A percentile compares a stretch with the other conserved stretches of the same genome.
Conservation (phyloP, 1,140 invertebrate species). For the Platyura marginata region DNA sequence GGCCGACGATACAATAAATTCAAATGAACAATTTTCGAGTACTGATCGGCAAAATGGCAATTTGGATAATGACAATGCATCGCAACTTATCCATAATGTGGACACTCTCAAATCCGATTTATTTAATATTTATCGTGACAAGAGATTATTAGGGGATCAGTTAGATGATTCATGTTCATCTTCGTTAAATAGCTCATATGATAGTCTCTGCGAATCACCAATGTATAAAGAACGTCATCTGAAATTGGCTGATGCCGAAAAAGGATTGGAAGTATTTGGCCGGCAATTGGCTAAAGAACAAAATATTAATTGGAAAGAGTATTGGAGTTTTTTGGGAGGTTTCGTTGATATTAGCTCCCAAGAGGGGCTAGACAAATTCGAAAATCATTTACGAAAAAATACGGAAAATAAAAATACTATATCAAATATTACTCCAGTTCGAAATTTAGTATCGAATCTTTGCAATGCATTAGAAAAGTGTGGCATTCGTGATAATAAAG, state of each 20-base stretch:
- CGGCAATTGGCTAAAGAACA: slow-evolving; percentile 55
- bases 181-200: no score
- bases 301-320: slow-evolving; percentile 71
- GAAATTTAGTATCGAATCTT: slow-evolving; percentile 1
- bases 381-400: slow-evolving; percentile 44
- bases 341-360: slow-evolving; percentile 54
- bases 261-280: slow-evolving; percentile 68
- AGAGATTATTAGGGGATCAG: no score
- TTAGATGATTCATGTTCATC: no score
- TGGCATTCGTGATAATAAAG: neutral
- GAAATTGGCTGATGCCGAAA: slow-evolving; percentile 54
- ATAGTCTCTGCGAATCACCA: slow-evolving; percentile 5
- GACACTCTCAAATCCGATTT: neutral
- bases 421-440: neutral
- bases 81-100: no score
- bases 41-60: neutral
- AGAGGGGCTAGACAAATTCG: slow-evolving; percentile 51
- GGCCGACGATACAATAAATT: neutral
- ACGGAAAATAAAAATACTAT: slow-evolving; percentile 6
- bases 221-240: slow-evolving; percentile 26
- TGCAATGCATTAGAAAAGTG: slow-evolving; percentile 7
- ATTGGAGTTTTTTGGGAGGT: slow-evolving; percentile 70
- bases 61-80: neutral
- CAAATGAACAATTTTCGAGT: neutral
- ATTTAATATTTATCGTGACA: neutral